Evolutionary conservation across 2,888 invertebrate species (phyloP), one percentile per base, ranked within the genome.

Genomic region (Noctuana brunneofusca): DNA sequence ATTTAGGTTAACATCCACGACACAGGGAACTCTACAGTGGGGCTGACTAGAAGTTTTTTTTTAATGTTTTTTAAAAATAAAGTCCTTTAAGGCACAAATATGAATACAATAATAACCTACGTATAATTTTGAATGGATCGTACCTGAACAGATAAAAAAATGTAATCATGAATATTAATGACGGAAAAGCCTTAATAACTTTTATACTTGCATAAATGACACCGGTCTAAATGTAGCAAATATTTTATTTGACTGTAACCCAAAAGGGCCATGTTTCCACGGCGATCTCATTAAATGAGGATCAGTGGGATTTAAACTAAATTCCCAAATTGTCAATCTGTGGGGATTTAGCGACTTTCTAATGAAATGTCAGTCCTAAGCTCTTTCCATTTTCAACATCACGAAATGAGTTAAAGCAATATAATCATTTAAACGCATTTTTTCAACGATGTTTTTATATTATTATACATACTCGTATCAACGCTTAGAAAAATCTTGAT

Each of bases 281-380:
- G 18, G 18, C 35, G 16, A 58, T 50, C 50, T 50, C 41, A 41
- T 58, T 41, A 50, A 50, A 16, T 11, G 14, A 38, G 50, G 58
- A 58, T 58, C 35, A 41, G 35, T 30, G 22, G 48, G 35, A 30
- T 43, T 35, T n/a, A 30, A 18, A 50, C 38, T n/a, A 22, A 58
- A 58, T 12, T 49, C 27, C 27, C 50, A 27, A 48, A 50, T 49
- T 49, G 58, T 18, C 38, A 41, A 50, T 38, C 38, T 22, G 16
- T 16, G 16, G 38, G 49, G 49, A 49, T 35, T 58, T 49, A 8
- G 22, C 3, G 38, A 58, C 24, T 35, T 22, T 35, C n/a, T 11
- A 14, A 16, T 35, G 11, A 38, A 27, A 58, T 50, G 38, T 50
- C 32, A 49, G 18, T 8, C 20, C 20, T 58, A 49, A 48, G 35